Evolutionary conservation across 2,113 vertebrate species (phyloP).

Genomic region (Melospiza melodia): DNA sequence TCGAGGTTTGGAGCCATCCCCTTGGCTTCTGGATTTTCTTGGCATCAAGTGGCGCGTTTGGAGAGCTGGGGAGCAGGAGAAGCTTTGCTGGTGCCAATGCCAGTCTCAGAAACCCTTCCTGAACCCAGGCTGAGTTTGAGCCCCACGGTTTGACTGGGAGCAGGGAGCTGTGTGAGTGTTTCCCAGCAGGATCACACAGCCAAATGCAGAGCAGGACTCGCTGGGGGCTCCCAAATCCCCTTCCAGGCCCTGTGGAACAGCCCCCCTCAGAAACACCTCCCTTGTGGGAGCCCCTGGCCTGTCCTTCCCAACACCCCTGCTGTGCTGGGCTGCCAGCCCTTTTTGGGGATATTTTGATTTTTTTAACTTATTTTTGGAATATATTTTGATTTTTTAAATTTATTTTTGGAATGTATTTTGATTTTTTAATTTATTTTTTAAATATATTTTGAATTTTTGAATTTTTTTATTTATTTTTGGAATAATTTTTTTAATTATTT

Average conservation of each 20-base stretch:
- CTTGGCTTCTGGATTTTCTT: neutral
- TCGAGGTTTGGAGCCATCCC: neutral
- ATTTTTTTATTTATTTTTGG: too few species aligned
- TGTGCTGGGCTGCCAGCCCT: neutral
- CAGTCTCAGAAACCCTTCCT: neutral
- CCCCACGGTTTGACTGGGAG: neutral
- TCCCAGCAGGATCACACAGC: neutral
- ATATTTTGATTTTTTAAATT: too few species aligned
- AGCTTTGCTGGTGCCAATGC: neutral
- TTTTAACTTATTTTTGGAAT: too few species aligned
- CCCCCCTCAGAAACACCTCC: neutral
- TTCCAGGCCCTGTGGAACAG: neutral
- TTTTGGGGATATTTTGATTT: too few species aligned
- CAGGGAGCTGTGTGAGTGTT: neutral
- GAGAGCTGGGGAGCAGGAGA: neutral
- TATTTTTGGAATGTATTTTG: too few species aligned
- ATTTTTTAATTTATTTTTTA: too few species aligned
- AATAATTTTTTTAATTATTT: too few species aligned
- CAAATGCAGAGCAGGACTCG: neutral
- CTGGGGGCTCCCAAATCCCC: rapidly evolving
- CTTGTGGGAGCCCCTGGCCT: neutral
- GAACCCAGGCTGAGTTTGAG: too few species aligned
- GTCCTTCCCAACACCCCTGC: neutral
- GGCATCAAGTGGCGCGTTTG: neutral
- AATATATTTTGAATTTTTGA: too few species aligned